Percentiles rank a stretch among this genome's conserved stretches.
These are phyloP conservation scores for Scophthalmus maximus DNA, from an alignment of 2,113 vertebrate species.

Conservation along the genomic window DNA sequence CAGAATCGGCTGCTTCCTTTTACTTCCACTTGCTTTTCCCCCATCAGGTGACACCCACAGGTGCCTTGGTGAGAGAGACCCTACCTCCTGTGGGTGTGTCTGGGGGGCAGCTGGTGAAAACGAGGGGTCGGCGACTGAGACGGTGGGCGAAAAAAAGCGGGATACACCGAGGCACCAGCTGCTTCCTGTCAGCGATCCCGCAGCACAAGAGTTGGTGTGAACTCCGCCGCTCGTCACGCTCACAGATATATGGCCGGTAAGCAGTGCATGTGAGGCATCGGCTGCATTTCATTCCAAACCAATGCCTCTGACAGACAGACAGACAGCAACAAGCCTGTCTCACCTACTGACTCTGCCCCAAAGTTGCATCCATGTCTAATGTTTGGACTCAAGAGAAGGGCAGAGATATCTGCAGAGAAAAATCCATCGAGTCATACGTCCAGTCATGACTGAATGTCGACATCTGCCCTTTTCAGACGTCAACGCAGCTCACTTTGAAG, in stretches of 20 bases:
- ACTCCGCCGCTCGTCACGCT: constrained; percentile 38
- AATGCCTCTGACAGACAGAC: constrained; percentile 30
- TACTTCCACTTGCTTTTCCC: constrained; percentile 82
- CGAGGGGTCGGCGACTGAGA: constrained; percentile 39
- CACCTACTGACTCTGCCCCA: constrained; percentile 8
- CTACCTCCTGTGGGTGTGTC: constrained; percentile 63
- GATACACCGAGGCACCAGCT: constrained; percentile 73
- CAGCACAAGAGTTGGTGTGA: constrained; percentile 31
- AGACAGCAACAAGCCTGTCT: constrained; percentile 21
- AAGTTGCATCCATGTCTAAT: constrained; percentile 5
- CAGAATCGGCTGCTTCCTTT: constrained; percentile 86
- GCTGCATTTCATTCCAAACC: constrained; percentile 46
- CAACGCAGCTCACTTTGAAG: constrained; percentile 53
- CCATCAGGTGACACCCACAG: constrained; percentile 85
- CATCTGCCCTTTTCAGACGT: constrained; percentile 74
- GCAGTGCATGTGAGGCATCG: constrained; percentile 37
- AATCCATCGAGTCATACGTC: constrained; percentile 34
- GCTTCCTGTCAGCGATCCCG: constrained; percentile 68
- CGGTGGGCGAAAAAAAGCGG: constrained; percentile 32
- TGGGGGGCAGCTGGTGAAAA: constrained; percentile 51
- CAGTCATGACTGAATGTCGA: constrained; percentile 57
- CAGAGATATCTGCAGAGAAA: constrained; percentile 69
- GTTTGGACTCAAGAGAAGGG: constrained; percentile 49
- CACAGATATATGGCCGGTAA: constrained; percentile 26
- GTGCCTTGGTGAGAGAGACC: constrained; percentile 75